phyloP scores from a whole-genome alignment of 1,140 invertebrate genomes.

The Lepidurus arcticus region DNA sequence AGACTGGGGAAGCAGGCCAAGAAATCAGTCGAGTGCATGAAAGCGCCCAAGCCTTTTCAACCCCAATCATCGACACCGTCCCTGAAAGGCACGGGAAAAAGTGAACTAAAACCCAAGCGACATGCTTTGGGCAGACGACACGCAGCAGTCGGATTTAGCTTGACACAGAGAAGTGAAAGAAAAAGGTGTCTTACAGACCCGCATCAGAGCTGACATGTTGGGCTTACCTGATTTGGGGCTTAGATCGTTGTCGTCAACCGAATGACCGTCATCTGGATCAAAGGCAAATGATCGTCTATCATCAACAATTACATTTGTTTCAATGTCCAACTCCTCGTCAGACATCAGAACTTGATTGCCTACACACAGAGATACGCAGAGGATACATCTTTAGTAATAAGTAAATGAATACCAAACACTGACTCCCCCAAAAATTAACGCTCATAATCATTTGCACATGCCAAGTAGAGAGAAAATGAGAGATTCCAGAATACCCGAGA shows the following conservation, averaged over 20 bases:
- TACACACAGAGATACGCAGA: not conserved
- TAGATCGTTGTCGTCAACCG: conserved; percentile 2
- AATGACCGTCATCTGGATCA: conserved; percentile 17
- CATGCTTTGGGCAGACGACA: not conserved
- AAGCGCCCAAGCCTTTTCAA: not conserved
- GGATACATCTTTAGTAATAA: conserved; percentile 8
- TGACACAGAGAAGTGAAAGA: not conserved
- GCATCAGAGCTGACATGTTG: not conserved
- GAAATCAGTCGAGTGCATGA: not conserved
- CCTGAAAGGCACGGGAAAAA: not conserved
- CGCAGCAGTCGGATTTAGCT: not conserved
- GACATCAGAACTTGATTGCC: not conserved
- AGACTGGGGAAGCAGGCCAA: not conserved
- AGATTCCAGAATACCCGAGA: no score
- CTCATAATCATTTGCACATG: no score
- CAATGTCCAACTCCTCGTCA: conserved; percentile 12
- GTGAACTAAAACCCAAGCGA: not conserved
- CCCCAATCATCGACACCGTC: not conserved
- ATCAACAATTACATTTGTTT: conserved; percentile 9
- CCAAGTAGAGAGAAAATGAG: no score
- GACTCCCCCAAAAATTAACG: no score
- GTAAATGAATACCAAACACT: not conserved
- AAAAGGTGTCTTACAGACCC: not conserved
- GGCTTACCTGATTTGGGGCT: not conserved
- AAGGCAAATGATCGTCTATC: not conserved